Percentiles rank a stretch among this genome's conserved stretches.
These are phyloP conservation scores for Aphis craccivora DNA, from an alignment of 1,140 invertebrate species.

Conservation along the genomic window DNA sequence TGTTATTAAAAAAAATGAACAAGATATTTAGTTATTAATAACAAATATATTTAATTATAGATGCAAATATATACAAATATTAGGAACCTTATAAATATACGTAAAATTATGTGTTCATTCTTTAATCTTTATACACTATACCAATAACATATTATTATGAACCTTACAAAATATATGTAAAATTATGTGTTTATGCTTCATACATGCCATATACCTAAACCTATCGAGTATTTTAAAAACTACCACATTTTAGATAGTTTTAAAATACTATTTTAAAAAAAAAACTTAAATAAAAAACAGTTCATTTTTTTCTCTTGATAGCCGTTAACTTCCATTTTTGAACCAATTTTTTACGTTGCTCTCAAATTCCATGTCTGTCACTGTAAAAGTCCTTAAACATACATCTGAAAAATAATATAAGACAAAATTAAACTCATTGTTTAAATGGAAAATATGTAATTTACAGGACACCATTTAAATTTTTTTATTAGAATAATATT, in stretches of 20 bases:
- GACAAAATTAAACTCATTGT: too few relatives aligned
- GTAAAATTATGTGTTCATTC: too few relatives aligned
- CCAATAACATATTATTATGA: background rate
- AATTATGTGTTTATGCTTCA: background rate
- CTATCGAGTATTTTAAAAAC: too few relatives aligned
- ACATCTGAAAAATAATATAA: background rate
- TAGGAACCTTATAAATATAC: too few relatives aligned
- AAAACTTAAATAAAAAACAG: background rate
- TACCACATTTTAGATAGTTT: too few relatives aligned
- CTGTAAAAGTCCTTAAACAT: background rate
- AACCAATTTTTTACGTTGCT: background rate
- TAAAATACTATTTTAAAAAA: background rate
- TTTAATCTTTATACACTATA: too few relatives aligned
- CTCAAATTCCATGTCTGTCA: background rate
- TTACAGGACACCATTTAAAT: too few relatives aligned
- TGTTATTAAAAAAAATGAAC: background rate
- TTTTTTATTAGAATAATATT: too few relatives aligned
- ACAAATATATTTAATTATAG: too few relatives aligned
- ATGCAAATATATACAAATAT: background rate
- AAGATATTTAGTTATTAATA: background rate
- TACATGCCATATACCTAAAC: too few relatives aligned
- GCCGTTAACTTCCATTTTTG: background rate
- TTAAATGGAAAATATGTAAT: too few relatives aligned
- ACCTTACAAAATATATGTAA: background rate
- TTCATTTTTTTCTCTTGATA: background rate